Conservation (phyloP, 2,888 invertebrate species). For the Hartigia nigra region DNA sequence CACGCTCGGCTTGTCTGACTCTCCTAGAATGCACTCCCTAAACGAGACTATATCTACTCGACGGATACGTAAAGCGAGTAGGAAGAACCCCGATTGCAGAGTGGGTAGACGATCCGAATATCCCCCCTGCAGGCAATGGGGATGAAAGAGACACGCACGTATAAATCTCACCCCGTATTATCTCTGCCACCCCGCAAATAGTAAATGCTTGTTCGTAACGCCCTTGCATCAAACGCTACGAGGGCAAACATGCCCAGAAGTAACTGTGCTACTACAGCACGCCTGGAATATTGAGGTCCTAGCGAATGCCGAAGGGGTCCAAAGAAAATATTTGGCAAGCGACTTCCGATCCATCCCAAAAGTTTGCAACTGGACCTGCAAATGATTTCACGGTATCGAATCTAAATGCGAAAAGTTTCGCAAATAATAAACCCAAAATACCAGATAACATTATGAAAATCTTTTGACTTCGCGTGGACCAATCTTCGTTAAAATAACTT, state of each 20-base stretch:
- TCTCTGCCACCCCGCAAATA: constrained; percentile 55
- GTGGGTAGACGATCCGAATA: constrained; percentile 42
- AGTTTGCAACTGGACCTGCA: background rate
- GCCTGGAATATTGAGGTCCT: background rate
- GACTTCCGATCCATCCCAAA: constrained; percentile 1
- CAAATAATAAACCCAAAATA: background rate
- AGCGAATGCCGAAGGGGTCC: background rate
- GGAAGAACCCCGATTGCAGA: background rate
- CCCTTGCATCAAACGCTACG: constrained; percentile 30
- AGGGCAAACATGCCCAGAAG: constrained; percentile 8
- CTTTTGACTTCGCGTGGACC: too few species aligned
- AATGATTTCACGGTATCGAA: background rate
- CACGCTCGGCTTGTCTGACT: background rate
- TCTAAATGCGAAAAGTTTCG: background rate
- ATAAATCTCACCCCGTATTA: constrained; percentile 58
- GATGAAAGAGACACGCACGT: constrained; percentile 42
- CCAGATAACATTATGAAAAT: too few species aligned
- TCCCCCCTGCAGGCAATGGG: constrained; percentile 35
- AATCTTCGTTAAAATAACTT: background rate
- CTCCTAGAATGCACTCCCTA: background rate
- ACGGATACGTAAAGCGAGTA: background rate
- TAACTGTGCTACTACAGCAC: background rate
- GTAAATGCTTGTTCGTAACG: constrained; percentile 56
- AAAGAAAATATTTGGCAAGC: constrained; percentile 17
- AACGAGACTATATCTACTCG: background rate